phyloP scores from a whole-genome alignment of 2,888 invertebrate genomes.

The Drosophila recens region DNA sequence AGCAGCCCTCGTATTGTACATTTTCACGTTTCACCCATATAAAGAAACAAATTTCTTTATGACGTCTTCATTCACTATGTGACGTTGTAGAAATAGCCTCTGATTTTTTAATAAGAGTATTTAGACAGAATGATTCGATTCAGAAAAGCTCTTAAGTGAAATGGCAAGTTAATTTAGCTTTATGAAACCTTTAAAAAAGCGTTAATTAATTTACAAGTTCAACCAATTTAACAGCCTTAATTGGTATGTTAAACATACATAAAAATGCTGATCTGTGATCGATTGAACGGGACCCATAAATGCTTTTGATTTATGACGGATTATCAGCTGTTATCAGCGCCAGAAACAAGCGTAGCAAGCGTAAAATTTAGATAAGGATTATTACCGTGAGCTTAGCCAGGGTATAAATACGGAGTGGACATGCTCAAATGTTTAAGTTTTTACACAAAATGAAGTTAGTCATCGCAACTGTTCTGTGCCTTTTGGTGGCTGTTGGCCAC shows the following conservation, averaged over 20 bases:
- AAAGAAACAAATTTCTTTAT: no score
- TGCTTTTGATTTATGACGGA: slow-evolving; percentile 42
- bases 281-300: slow-evolving; percentile 23
- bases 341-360: not conserved
- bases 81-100: no score
- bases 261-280: slow-evolving; percentile 10
- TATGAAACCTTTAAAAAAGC: not conserved
- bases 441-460: slow-evolving; percentile 55
- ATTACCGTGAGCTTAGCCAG: not conserved
- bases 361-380: slow-evolving; percentile 32
- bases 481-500: slow-evolving; percentile 48
- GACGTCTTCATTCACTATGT: no score
- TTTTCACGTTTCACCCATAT: no score
- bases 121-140: no score
- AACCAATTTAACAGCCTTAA: slow-evolving; percentile 2
- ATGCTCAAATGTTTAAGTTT: slow-evolving; percentile 22
- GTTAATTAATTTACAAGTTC: not conserved
- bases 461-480: slow-evolving; percentile 24
- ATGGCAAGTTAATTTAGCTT: not conserved
- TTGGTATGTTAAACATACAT: slow-evolving; percentile 22
- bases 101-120: no score
- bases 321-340: slow-evolving; percentile 23
- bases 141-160: no score
- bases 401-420: slow-evolving; percentile 52
- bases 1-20: no score